phyloP scores from a whole-genome alignment of 2,113 vertebrate genomes.

The Noctilio leporinus region DNA sequence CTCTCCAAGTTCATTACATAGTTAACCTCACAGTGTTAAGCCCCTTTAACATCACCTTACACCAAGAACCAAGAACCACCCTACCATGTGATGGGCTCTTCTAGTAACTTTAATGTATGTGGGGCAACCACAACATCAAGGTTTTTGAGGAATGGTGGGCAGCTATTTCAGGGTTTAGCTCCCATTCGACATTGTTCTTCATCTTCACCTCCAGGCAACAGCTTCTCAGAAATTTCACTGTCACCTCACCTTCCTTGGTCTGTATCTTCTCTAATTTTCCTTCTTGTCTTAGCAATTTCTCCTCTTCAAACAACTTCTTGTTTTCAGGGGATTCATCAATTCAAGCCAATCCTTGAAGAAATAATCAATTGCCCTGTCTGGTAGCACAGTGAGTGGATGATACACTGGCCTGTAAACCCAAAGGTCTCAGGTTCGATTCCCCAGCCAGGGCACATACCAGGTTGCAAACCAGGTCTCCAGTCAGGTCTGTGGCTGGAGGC shows the following conservation, averaged over 20 bases:
- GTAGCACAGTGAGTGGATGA: too few species aligned
- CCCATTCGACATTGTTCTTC: constrained; percentile 81
- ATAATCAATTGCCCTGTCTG: constrained; percentile 87
- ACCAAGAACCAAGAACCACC: constrained; percentile 96
- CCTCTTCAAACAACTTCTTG: constrained; percentile 83
- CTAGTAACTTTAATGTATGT: constrained; percentile 83
- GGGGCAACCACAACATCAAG: constrained; percentile 81
- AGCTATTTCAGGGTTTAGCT: constrained; percentile 85
- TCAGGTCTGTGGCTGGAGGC: too few species aligned
- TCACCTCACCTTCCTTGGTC: constrained; percentile 85
- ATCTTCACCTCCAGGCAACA: constrained; percentile 81
- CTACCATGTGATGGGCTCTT: constrained; percentile 83
- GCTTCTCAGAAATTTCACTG: constrained; percentile 80
- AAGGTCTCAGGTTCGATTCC: too few species aligned
- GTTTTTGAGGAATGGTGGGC: constrained; percentile 82
- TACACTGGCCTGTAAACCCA: too few species aligned
- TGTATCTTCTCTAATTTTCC: constrained; percentile 80
- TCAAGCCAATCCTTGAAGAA: constrained; percentile 84
- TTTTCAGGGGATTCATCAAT: constrained; percentile 91
- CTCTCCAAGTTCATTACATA: constrained; percentile 80
- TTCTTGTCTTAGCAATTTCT: constrained; percentile 73
- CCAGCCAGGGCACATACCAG: too few species aligned
- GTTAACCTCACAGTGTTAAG: constrained; percentile 85
- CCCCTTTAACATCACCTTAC: constrained; percentile 91
- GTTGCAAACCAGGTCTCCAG: too few species aligned